phyloP scores from a whole-genome alignment of 37 sponge, comb jelly and placozoan genomes.

The Theonella swinhoei region DNA sequence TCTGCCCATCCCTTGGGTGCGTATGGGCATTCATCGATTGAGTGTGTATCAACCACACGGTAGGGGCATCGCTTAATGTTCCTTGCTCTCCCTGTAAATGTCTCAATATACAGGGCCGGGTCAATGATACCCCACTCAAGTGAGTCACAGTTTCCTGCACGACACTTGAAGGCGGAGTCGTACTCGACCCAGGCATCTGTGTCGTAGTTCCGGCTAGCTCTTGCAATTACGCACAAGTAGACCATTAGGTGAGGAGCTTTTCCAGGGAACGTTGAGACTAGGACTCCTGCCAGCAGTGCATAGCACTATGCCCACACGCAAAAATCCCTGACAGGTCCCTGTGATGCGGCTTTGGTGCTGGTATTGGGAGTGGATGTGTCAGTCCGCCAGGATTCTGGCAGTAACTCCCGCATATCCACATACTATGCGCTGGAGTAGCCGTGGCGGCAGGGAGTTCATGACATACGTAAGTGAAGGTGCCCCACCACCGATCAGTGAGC shows the following conservation, averaged over 20 bases:
- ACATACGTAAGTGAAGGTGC: too few relatives aligned
- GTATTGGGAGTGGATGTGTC: constrained; percentile 7
- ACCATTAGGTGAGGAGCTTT: constrained; percentile 22
- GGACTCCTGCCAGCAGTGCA: constrained; percentile 13
- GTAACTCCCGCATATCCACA: constrained; percentile 34
- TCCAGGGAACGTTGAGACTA: constrained; percentile 9
- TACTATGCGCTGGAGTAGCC: too few relatives aligned
- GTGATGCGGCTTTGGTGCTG: not conserved
- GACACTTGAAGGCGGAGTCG: constrained; percentile 10
- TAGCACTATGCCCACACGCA: constrained; percentile 38
- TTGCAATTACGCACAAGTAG: not conserved
- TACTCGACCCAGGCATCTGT: constrained; percentile 25
- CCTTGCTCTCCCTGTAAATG: constrained; percentile 28
- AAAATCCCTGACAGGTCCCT: constrained; percentile 29
- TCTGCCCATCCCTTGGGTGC: not conserved
- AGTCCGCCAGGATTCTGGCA: constrained; percentile 30
- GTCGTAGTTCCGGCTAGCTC: not conserved
- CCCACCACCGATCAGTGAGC: too few relatives aligned
- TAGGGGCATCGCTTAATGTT: not conserved
- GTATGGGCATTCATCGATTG: not conserved
- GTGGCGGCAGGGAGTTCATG: too few relatives aligned
- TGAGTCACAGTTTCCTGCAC: constrained; percentile 5
- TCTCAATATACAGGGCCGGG: constrained; percentile 29
- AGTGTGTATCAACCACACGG: not conserved
- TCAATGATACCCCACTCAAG: constrained; percentile 47